Conservation (phyloP, 2,888 invertebrate genomes). For the Drosophila percnosoma region DNA sequence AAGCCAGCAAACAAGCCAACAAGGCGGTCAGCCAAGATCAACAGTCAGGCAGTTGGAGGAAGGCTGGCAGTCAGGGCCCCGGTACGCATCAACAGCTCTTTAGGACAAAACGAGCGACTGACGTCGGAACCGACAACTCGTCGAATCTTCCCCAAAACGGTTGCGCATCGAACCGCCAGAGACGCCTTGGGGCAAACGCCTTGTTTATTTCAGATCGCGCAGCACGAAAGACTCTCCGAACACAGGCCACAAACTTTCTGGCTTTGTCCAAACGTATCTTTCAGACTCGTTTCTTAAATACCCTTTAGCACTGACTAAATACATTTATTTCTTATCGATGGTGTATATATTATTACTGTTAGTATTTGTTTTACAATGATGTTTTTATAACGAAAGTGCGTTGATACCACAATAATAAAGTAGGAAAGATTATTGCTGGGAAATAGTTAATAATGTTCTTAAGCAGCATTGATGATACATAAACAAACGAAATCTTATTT, state of each 20-base stretch:
- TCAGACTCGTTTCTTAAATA: constrained; percentile 2
- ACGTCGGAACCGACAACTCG: constrained; percentile 34
- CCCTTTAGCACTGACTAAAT: constrained; percentile 11
- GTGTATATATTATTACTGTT: neutral
- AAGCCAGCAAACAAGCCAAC: constrained; percentile 27
- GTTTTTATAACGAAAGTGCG: neutral
- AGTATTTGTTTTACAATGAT: neutral
- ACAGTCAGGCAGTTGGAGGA: constrained; percentile 16
- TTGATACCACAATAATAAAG: neutral
- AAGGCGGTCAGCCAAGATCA: constrained; percentile 11
- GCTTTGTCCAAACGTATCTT: constrained; percentile 5
- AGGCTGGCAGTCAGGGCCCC: constrained; percentile 11
- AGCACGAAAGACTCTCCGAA: constrained; percentile 45
- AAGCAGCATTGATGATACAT: neutral
- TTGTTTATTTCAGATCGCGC: constrained; percentile 57
- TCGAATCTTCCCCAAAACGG: constrained; percentile 9
- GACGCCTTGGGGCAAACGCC: constrained; percentile 63
- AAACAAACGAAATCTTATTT: neutral
- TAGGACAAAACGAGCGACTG: constrained; percentile 49
- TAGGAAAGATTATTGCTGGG: neutral
- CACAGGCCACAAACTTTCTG: constrained; percentile 20
- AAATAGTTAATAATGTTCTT: neutral
- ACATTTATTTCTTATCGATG: too few relatives aligned
- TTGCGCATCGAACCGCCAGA: constrained; percentile 31
- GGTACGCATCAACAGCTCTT: constrained; percentile 70